Conservation (phyloP, 2,113 vertebrate species). For the Geococcyx californianus region DNA sequence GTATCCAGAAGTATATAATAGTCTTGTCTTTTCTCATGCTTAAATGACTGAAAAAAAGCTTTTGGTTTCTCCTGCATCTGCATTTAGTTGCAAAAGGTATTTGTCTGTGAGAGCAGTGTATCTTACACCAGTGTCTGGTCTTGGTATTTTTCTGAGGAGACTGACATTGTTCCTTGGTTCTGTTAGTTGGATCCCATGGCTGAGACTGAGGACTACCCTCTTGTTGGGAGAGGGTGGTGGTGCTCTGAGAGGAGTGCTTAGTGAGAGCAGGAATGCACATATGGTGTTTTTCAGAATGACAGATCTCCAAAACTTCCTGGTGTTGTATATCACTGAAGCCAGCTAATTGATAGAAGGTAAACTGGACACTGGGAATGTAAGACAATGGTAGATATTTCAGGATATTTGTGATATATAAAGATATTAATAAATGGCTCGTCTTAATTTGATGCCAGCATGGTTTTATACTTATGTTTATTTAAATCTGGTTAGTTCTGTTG, state of each 20-base stretch:
- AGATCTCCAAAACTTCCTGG: fast-evolving
- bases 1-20: not conserved
- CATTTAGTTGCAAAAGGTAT: not conserved
- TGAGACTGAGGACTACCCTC: not conserved
- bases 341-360: not conserved
- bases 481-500: not conserved
- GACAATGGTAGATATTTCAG: not conserved
- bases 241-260: not conserved
- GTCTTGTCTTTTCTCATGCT: not conserved
- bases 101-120: not conserved
- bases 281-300: not conserved
- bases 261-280: not conserved
- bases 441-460: not conserved
- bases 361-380: not conserved
- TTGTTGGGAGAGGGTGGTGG: too few species aligned
- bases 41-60: not conserved
- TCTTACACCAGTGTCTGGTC: not conserved
- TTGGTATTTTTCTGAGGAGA: not conserved
- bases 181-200: not conserved
- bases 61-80: not conserved
- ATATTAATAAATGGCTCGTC: not conserved
- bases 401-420: not conserved
- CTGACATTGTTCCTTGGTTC: not conserved
- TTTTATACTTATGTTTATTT: not conserved
- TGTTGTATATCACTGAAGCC: not conserved